phyloP scores from a whole-genome alignment of 2,888 invertebrate genomes.

The Eremobia ochroleuca region DNA sequence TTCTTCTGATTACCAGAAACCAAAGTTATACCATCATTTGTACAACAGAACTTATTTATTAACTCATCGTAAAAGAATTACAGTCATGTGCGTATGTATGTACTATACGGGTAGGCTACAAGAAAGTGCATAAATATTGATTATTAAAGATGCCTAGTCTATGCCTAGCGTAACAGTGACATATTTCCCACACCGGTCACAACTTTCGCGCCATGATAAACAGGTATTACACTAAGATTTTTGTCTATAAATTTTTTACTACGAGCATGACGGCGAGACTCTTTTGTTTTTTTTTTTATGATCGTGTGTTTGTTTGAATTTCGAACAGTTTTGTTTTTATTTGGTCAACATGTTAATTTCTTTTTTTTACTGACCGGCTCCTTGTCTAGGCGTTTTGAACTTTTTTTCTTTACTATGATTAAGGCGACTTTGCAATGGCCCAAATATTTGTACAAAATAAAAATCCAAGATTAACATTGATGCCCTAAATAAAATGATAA shows the following conservation, averaged over 20 bases:
- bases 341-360: neutral
- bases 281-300: constrained; percentile 27
- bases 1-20: neutral
- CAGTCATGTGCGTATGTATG: neutral
- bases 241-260: constrained; percentile 42
- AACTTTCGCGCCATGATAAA: constrained; percentile 57
- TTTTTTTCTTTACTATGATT: constrained; percentile 3
- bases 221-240: constrained; percentile 54
- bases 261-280: constrained; percentile 32
- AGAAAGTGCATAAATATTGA: constrained; percentile 63
- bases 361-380: constrained; percentile 1
- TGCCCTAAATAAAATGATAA: too few relatives aligned
- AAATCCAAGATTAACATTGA: neutral
- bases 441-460: neutral
- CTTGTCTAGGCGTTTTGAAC: constrained; percentile 2
- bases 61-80: constrained; percentile 3
- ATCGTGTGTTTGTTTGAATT: constrained; percentile 46
- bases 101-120: constrained; percentile 9
- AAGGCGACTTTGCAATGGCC: neutral
- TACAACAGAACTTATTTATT: neutral
- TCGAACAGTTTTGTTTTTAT: constrained; percentile 34
- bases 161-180: constrained; percentile 56
- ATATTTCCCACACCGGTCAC: constrained; percentile 61
- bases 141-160: constrained; percentile 52
- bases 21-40: neutral